Evolutionary conservation across 2,888 invertebrate genomes (phyloP), one percentile per base, ranked within the genome.

Genomic region (Drosophila paracracens): DNA sequence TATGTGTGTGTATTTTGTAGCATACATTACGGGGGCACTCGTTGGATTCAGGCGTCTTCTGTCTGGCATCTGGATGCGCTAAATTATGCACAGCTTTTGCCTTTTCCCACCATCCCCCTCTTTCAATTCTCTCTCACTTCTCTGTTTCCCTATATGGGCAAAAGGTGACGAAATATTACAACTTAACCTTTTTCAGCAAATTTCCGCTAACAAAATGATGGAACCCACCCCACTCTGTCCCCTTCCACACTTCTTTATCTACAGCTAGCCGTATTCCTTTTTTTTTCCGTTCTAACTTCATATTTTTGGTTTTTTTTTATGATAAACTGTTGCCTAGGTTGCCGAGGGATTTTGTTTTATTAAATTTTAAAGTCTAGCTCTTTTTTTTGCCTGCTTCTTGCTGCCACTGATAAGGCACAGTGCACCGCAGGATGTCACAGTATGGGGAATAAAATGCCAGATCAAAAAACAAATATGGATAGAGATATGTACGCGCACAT

Each of bases 111-210:
- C 40, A 43, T 48, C 4, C 36, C 21, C 13, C 18, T 0, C 18
- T 4, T 18, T n/a, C 11, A 27, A 4, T 25, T 4, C 5, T 33
- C 33, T 25, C 29, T 29, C 10, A 13, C 8, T 10, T 2, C 11
- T 18, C 10, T 38, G 4, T 48, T n/a, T 29, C 43, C 29, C 16
- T 35, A 43, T 46, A 21, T 61, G 57, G 36, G 51, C 65, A 58
- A 75, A 80, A 88, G 89, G 89, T 88, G 88, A 88, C 89, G 88
- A 88, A 89, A 88, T 89, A 86, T 88, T 78, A 83, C 88, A 88
- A 88, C 79, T 88, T 88, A 88, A 86, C 88, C 89, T 86, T 86
- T 78, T 85, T 83, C 70, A 79, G 68, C 79, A 76, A 86, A 88
- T 89, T 88, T 89, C 83, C 84, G 81, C 81, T 77, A 79, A 86